Conservation (phyloP, 1,140 invertebrate species). For the Lepidurus apus region DNA sequence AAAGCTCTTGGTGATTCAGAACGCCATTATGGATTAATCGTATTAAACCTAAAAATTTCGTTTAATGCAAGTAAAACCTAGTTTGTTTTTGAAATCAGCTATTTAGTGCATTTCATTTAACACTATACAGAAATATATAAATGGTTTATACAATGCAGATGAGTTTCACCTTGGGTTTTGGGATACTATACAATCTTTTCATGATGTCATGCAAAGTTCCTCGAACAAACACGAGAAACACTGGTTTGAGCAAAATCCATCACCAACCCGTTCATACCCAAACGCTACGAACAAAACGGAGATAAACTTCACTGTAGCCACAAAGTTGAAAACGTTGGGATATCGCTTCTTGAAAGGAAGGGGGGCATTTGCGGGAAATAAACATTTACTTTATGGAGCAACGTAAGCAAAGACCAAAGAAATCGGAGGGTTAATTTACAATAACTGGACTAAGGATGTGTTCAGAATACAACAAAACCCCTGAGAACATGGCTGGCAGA, state of each 20-base stretch:
- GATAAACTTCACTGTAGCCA: constrained; percentile 14
- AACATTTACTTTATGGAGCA: background rate
- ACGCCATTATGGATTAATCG: too few species aligned
- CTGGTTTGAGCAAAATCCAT: constrained; percentile 21
- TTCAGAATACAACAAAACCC: constrained; percentile 10
- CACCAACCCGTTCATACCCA: constrained; percentile 18
- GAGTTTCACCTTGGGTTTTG: constrained; percentile 8
- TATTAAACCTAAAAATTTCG: too few species aligned
- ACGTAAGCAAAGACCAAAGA: background rate
- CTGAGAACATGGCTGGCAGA: constrained; percentile 20
- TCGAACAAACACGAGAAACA: background rate
- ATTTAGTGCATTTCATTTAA: constrained; percentile 11
- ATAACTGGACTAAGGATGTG: constrained; percentile 19
- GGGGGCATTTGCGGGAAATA: background rate
- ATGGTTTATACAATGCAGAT: constrained; percentile 22
- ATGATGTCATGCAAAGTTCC: background rate
- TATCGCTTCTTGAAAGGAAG: background rate
- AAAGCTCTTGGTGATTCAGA: too few species aligned
- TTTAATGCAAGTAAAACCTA: too few species aligned
- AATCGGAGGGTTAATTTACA: constrained; percentile 22
- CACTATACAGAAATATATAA: constrained; percentile 16
- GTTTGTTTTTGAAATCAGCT: background rate
- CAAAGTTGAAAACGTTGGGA: background rate
- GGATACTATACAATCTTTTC: constrained; percentile 8
- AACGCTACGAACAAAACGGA: constrained; percentile 18